Evolutionary conservation across 2,888 invertebrate genomes (phyloP).

Genomic region (Tolmerus cingulatus): DNA sequence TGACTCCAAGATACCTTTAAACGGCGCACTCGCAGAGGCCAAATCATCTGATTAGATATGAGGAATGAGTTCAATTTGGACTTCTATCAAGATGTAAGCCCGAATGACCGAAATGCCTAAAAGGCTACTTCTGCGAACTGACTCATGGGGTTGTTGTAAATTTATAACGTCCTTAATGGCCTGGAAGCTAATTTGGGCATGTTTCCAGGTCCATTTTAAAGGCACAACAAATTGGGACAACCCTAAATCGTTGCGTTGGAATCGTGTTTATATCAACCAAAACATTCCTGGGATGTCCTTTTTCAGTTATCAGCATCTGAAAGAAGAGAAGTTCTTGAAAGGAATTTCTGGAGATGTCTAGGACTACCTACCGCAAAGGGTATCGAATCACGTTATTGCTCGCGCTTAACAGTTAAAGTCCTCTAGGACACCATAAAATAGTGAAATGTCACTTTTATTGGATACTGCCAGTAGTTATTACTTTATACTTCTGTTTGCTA

Average conservation of each 20-base stretch:
- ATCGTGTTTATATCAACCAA: conserved; percentile 45
- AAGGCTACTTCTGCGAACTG: conserved; percentile 33
- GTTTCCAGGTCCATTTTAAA: conserved; percentile 21
- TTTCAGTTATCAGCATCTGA: background rate
- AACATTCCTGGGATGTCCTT: conserved; percentile 40
- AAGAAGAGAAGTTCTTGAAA: background rate
- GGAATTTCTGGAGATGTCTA: background rate
- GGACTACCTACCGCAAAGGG: conserved; percentile 45
- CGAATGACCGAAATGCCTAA: conserved; percentile 4
- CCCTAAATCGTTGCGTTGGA: conserved; percentile 17
- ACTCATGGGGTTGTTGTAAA: conserved; percentile 44
- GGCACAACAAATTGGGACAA: conserved; percentile 44
- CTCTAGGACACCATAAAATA: background rate
- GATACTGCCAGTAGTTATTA: background rate
- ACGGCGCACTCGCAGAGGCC: conserved; percentile 24
- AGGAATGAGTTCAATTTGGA: conserved; percentile 39
- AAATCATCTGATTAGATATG: conserved; percentile 46
- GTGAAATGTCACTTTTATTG: conserved; percentile 17
- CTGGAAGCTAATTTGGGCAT: conserved; percentile 45
- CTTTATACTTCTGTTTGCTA: conserved; percentile 15
- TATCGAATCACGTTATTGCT: conserved; percentile 43
- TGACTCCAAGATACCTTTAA: conserved; percentile 6
- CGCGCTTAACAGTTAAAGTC: background rate
- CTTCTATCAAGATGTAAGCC: conserved; percentile 42
- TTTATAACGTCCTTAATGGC: conserved; percentile 36